Evolutionary conservation across 2,797 vertebrate genomes (phyloP), one percentile per base, ranked within the genome.

Genomic region (Sebastes diaconus): DNA sequence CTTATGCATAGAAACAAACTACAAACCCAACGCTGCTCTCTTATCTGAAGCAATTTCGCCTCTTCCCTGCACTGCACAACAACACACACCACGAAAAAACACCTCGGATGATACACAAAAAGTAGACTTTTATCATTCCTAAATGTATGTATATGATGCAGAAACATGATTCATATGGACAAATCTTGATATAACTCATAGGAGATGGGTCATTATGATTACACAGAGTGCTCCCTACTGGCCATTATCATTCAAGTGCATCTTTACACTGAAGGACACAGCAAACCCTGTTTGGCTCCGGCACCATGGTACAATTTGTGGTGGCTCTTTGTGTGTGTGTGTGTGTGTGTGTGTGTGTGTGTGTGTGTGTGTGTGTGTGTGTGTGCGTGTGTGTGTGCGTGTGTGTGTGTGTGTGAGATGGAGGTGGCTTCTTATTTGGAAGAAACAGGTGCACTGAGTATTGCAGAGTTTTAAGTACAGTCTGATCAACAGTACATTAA

Each of bases 241-340:
- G 90, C 85, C 89, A 94, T 94, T 94, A 94, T 93, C 93, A 86
- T 93, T 92, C 90, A 93, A 93, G 91, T 89, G 90, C 90, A 93
- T 93, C 91, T 90, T 88, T 85, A 84, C 82, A 88, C 80, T 86
- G 92, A 93, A 94, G 92, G 94, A 91, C 93, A 91, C 83, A 61
- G 90, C 80, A 85, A 82, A 90, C 73, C 74, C 76, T 80, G 84
- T 88, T 90, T 88, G 87, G 75, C 75, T 87, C 63, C 68, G 82
- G 76, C 79, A 76, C 73, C 58, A 61, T 86, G 86, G 80, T 72
- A 73, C 73, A 74, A 88, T 90, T 79, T 90, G 81, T 87, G 78
- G 79, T 86, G 76, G 5, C 34, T 70, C 18, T 70, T 52, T 46
- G 60, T 22, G 72, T 72, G 80, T 72, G 77, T 27, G 68, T 64